A percentile compares a stretch with the other conserved stretches of the same genome.
phyloP scores from a whole-genome alignment of 2,113 vertebrate species.

The human (Homo sapiens) region GRCh38 chr5:145364001-145364500 shows the following conservation, averaged over 20 bases:
- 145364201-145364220: slow-evolving; percentile 50
- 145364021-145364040: slow-evolving; percentile 68
- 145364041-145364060: slow-evolving; percentile 77
- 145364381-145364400: slow-evolving; percentile 1
- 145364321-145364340: slow-evolving; percentile 25
- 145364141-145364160: slow-evolving; percentile 67
- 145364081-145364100: slow-evolving; percentile 69
- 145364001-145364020: slow-evolving; percentile 67
- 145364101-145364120: slow-evolving; percentile 72
- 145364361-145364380: neutral
- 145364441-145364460: neutral
- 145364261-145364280: slow-evolving; percentile 24
- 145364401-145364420: slow-evolving; percentile 4
- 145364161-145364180: slow-evolving; percentile 51
- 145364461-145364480: neutral
- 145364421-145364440: neutral
- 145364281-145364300: slow-evolving; percentile 37
- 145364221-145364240: slow-evolving; percentile 53
- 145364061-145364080: slow-evolving; percentile 72
- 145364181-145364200: slow-evolving; percentile 55
- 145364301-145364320: neutral
- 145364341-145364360: slow-evolving; percentile 10
- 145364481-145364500: neutral
- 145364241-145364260: neutral
- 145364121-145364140: slow-evolving; percentile 66